phyloP scores from a whole-genome alignment of 64 coral and sea anemone genomes.

The Stylophora pistillata region DNA sequence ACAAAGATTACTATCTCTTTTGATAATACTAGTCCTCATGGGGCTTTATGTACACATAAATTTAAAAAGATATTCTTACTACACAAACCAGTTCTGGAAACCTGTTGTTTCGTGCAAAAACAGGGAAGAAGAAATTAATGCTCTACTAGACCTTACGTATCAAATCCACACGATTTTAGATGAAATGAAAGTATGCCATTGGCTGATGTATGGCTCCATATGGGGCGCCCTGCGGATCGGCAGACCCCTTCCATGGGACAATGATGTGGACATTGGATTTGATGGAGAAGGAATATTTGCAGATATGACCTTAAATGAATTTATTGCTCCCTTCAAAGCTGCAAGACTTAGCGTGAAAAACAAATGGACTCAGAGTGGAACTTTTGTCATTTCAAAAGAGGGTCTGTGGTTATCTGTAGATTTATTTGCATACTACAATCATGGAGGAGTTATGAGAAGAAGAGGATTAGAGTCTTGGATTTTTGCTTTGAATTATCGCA shows the following conservation, averaged over 20 bases:
- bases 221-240: slow-evolving; percentile 37
- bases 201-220: slow-evolving; percentile 73
- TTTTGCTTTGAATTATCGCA: slow-evolving; percentile 38
- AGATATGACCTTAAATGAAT: slow-evolving; percentile 14
- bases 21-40: no score
- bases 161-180: slow-evolving; percentile 41
- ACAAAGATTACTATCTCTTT: no score
- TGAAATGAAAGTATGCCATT: slow-evolving; percentile 35
- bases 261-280: slow-evolving; percentile 58
- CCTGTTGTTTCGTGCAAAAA: slow-evolving; percentile 40
- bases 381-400: slow-evolving; percentile 6
- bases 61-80: no score
- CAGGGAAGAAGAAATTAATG: slow-evolving; percentile 45
- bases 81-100: slow-evolving; percentile 23
- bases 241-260: slow-evolving; percentile 66
- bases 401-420: slow-evolving; percentile 27
- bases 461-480: slow-evolving; percentile 62
- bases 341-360: slow-evolving; percentile 20
- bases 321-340: slow-evolving; percentile 9
- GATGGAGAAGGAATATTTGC: slow-evolving; percentile 33
- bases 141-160: slow-evolving; percentile 40
- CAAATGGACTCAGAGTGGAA: slow-evolving; percentile 23
- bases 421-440: slow-evolving; percentile 69
- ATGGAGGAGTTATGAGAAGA: slow-evolving; percentile 68
- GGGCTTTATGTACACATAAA: no score